Base-by-base conservation (phyloP, 2,888 invertebrate species). In the Xestia ashworthii region DNA sequence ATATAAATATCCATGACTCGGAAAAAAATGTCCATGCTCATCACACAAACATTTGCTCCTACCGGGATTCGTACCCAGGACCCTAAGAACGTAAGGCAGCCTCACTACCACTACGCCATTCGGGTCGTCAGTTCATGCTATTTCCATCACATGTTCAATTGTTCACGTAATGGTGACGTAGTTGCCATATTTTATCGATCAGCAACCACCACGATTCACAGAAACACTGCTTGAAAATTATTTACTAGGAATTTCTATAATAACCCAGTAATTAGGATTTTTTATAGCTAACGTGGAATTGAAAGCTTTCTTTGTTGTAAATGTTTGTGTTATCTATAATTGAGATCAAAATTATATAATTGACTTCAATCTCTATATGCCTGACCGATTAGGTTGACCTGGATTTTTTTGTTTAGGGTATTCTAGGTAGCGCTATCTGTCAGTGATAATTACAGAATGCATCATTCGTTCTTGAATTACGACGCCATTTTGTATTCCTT, bases 131-230 rank as follows among this genome's bases (percentile, higher is more conserved):
- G 32, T 62, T 67, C 8, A 53, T 58, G 41, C 66, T 41, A 74
- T 22, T 53, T 68, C 16, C 12, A 38, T 70, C 46, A 46, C 22
- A 55, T 48, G 65, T 38, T 55, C 66, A 65, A 65, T 44, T 44
- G 44, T 44, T 14, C 65, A 65, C 8, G n/a, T 16, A 55, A 32
- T 65, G 22, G 41, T 74, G 67, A 70, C 74, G 70, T 73, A 50
- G 66, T 70, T n/a, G 44, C 66, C 46, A 71, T 44, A 64, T 71
- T 32, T 53, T 85, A 85, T 83, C 81, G 86, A 85, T 68, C 72
- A 62, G 38, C 5, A 69, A 72, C 71, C 53, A 53, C 58, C 41
- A 64, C 73, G 25, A 58, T 86, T 86, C 85, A 74, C 32, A 76
- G 85, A 81, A 85, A 64, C 50, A 67, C 32, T 12, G 65, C 48